phyloP scores from a whole-genome alignment of 2,888 invertebrate species.

The Pristionchus japonicus region DNA sequence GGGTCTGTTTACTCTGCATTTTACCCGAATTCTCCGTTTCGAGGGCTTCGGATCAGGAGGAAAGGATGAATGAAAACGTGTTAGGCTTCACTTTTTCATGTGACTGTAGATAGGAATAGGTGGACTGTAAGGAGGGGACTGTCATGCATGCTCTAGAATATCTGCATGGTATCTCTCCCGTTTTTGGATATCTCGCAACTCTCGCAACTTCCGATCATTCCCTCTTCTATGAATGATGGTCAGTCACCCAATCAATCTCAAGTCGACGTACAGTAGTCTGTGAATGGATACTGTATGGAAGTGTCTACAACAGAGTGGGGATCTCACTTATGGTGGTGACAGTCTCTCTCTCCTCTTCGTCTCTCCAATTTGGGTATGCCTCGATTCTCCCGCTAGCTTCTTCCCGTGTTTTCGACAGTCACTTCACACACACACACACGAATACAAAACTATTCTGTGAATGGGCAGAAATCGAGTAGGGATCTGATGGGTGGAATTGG shows the following conservation, averaged over 20 bases:
- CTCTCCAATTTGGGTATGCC: background rate
- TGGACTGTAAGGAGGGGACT: background rate
- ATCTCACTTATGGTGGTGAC: constrained; percentile 13
- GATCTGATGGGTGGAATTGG: background rate
- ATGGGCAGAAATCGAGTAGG: background rate
- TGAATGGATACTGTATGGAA: background rate
- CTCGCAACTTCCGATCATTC: no score
- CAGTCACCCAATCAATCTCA: no score
- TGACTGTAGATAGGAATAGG: background rate
- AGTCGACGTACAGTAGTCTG: no score
- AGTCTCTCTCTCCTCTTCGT: background rate
- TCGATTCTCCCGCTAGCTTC: background rate
- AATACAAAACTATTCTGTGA: constrained; percentile 26
- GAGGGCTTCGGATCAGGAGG: background rate
- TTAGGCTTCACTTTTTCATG: background rate
- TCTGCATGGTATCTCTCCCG: no score
- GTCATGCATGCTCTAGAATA: no score
- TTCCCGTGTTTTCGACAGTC: constrained; percentile 27
- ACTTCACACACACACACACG: background rate
- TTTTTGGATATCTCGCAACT: no score
- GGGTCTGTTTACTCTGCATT: background rate
- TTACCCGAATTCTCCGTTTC: background rate
- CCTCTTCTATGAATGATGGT: no score
- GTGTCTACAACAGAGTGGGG: constrained; percentile 4
- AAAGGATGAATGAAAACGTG: background rate